Evolutionary conservation across 2,888 invertebrate species (phyloP).

Genomic region (Tetranychus piercei): DNA sequence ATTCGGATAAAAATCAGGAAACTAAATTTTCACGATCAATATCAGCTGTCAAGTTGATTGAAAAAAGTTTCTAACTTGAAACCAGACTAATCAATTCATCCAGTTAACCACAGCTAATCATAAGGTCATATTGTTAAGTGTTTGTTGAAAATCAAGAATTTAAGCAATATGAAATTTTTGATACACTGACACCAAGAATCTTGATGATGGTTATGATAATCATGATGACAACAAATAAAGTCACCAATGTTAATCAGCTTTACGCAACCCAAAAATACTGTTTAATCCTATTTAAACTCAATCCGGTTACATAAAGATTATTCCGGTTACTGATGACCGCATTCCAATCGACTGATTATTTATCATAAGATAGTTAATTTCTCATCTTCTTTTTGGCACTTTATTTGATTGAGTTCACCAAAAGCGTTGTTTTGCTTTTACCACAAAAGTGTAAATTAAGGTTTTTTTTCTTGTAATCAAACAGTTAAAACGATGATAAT

Average conservation of each 20-base stretch:
- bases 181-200: too few relatives aligned
- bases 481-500: background rate
- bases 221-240: background rate
- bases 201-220: too few relatives aligned
- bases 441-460: background rate
- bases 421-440: background rate
- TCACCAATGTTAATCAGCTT: constrained; percentile 1
- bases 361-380: background rate
- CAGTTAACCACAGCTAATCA: too few relatives aligned
- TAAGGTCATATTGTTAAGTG: too few relatives aligned
- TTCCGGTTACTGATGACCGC: background rate
- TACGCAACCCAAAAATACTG: background rate
- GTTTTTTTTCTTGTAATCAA: background rate
- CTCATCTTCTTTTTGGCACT: background rate
- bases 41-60: too few relatives aligned
- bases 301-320: background rate
- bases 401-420: background rate
- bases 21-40: background rate
- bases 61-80: too few relatives aligned
- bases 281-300: background rate
- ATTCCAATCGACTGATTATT: background rate
- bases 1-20: background rate
- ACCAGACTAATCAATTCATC: too few relatives aligned
- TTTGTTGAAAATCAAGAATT: too few relatives aligned
- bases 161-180: too few relatives aligned